Percentiles rank a stretch among this genome's conserved stretches.
phyloP scores from a whole-genome alignment of 2,888 invertebrate species.

The Sinhomidia bicolor region DNA sequence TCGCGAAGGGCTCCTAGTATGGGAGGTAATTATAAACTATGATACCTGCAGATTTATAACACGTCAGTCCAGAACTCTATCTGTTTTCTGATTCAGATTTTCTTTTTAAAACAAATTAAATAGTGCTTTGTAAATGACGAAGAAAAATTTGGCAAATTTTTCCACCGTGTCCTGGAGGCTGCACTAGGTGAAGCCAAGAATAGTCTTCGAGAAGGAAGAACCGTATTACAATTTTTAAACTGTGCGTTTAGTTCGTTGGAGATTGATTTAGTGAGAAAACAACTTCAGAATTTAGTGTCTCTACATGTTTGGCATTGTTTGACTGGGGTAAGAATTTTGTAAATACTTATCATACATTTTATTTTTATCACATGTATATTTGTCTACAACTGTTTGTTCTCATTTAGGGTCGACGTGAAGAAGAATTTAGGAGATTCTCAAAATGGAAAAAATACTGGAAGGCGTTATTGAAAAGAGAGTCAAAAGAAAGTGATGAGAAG shows the following conservation, averaged over 20 bases:
- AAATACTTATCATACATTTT: not conserved
- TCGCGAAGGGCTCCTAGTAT: conserved; percentile 97
- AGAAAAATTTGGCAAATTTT: conserved; percentile 90
- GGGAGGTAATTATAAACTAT: conserved; percentile 86
- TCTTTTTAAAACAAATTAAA: too few species aligned
- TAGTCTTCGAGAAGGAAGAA: conserved; percentile 83
- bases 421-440: conserved; percentile 92
- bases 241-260: conserved; percentile 99
- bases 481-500: conserved; percentile 79
- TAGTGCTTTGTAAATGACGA: conserved; percentile 90
- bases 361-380: not conserved
- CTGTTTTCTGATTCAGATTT: too few species aligned
- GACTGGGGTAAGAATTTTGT: conserved; percentile 85
- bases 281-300: conserved; percentile 94
- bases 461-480: conserved; percentile 92
- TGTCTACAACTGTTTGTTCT: not conserved
- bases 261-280: conserved; percentile 94
- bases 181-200: conserved; percentile 93
- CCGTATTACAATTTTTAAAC: conserved; percentile 91
- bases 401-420: conserved; percentile 88
- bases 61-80: too few species aligned
- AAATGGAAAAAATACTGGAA: conserved; percentile 97
- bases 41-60: too few species aligned
- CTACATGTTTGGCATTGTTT: conserved; percentile 96
- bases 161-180: conserved; percentile 89